phyloP scores from a whole-genome alignment of 2,888 invertebrate genomes.

The Protodeltote pygarga region DNA sequence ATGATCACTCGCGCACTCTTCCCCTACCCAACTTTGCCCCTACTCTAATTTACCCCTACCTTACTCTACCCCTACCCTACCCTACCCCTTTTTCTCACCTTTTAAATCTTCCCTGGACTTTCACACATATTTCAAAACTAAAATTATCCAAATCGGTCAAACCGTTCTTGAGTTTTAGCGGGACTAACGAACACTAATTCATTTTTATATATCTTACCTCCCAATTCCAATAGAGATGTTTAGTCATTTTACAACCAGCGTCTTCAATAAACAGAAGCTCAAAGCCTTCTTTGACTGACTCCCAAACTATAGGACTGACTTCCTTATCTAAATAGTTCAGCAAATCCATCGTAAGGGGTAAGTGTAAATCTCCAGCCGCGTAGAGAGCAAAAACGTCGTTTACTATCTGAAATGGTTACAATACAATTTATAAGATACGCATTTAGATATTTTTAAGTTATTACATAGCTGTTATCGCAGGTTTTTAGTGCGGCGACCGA shows the following conservation, averaged over 20 bases:
- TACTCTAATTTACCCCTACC: too few species aligned
- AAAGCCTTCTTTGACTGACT: slow-evolving; percentile 69
- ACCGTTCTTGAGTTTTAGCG: neutral
- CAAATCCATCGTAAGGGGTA: slow-evolving; percentile 64
- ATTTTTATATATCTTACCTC: slow-evolving; percentile 58
- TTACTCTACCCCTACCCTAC: too few species aligned
- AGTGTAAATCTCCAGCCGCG: slow-evolving; percentile 68
- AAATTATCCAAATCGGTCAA: too few species aligned
- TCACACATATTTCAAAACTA: too few species aligned
- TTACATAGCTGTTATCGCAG: too few species aligned
- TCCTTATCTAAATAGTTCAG: slow-evolving; percentile 72
- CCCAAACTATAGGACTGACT: slow-evolving; percentile 71
- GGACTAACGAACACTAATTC: neutral
- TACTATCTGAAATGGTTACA: slow-evolving; percentile 79
- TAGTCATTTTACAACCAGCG: slow-evolving; percentile 66
- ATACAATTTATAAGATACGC: too few species aligned
- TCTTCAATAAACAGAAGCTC: slow-evolving; percentile 66
- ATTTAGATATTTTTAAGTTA: too few species aligned
- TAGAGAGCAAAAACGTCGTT: slow-evolving; percentile 78
- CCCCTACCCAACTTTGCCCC: too few species aligned
- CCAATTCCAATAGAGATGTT: slow-evolving; percentile 71
- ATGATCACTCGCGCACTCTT: too few species aligned
- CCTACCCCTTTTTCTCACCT: too few species aligned
- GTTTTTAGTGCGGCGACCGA: too few species aligned
- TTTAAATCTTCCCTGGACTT: too few species aligned